These are phyloP conservation scores for Anneissia japonica DNA, from an alignment of 35 echinoderm and acorn worm genomes.

Conservation along the genomic window DNA sequence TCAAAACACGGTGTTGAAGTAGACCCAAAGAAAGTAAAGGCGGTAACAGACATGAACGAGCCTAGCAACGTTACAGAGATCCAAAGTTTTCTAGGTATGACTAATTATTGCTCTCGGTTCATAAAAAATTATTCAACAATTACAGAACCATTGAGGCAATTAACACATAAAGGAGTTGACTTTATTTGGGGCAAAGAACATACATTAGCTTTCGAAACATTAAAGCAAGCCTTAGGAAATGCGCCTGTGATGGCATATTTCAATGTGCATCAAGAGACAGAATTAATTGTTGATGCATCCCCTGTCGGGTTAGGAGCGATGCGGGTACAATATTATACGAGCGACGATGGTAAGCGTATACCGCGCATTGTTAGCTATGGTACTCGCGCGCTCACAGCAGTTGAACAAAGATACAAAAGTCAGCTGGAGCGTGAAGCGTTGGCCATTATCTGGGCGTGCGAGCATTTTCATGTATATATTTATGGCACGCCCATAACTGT, in stretches of 20 bases:
- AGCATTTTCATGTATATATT: no score
- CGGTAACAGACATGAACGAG: slow-evolving; percentile 12
- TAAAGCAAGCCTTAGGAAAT: slow-evolving; percentile 25
- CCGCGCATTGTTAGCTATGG: no score
- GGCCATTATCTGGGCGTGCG: no score
- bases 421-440: no score
- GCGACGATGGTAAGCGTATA: no score
- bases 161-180: slow-evolving; percentile 32
- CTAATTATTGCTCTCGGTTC: slow-evolving; percentile 17
- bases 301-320: slow-evolving; percentile 31
- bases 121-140: slow-evolving; percentile 6
- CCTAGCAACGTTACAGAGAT: slow-evolving; percentile 29
- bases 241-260: no score
- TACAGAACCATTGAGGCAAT: slow-evolving; percentile 45
- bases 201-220: slow-evolving; percentile 22
- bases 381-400: no score
- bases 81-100: slow-evolving; percentile 67
- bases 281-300: slow-evolving; percentile 26
- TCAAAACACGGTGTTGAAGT: slow-evolving; percentile 3
- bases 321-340: slow-evolving; percentile 13
- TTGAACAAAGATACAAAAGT: no score
- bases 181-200: slow-evolving; percentile 14
- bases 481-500: no score
- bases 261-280: no score
- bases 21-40: slow-evolving; percentile 3